phyloP scores from a whole-genome alignment of 2,888 invertebrate genomes.

The Clistopyga incitator region DNA sequence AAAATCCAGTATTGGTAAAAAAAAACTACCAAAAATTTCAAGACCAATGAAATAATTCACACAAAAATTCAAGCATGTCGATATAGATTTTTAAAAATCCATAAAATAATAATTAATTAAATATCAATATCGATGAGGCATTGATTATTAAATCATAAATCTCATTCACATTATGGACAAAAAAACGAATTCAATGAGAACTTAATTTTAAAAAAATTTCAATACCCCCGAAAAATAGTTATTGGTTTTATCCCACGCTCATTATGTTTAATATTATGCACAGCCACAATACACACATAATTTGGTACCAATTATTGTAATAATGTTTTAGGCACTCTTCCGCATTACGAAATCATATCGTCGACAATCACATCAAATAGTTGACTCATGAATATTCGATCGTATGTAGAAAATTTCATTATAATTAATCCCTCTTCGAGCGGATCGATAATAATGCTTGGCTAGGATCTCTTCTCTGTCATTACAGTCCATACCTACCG shows the following conservation, averaged over 20 bases:
- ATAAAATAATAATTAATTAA: too few species aligned
- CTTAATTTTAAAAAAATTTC: too few species aligned
- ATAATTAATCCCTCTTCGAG: neutral
- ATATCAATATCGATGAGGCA: too few species aligned
- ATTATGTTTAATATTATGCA: neutral
- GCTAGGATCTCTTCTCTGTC: slow-evolving; percentile 18
- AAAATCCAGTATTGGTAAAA: too few species aligned
- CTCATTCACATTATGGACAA: too few species aligned
- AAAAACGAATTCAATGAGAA: too few species aligned
- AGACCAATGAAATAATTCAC: too few species aligned
- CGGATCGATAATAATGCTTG: slow-evolving; percentile 11
- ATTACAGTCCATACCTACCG: neutral
- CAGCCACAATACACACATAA: neutral
- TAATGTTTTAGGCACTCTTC: neutral
- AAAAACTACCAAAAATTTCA: too few species aligned
- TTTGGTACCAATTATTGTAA: neutral
- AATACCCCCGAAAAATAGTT: too few species aligned
- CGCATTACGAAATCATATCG: neutral
- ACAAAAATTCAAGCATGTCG: neutral
- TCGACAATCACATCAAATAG: neutral
- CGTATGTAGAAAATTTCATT: slow-evolving; percentile 2
- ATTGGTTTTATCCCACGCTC: too few species aligned
- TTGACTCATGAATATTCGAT: neutral
- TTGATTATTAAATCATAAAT: too few species aligned
- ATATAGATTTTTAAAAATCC: neutral